phyloP scores from a whole-genome alignment of 2,797 vertebrate species.

The Hylomyscus alleni region DNA sequence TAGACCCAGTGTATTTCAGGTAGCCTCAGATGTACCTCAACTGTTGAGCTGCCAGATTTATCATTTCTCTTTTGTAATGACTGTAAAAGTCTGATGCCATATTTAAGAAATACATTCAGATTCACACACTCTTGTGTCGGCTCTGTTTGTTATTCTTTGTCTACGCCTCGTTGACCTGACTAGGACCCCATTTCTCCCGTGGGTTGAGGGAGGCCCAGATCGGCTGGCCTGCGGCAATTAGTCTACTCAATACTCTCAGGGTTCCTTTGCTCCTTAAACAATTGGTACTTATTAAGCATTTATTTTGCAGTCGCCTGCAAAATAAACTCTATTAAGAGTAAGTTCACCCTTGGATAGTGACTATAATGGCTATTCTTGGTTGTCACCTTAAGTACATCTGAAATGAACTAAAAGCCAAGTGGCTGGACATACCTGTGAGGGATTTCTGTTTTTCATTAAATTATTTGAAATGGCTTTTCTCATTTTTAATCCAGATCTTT shows the following conservation, averaged over 20 bases:
- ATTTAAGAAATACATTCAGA: too few species aligned
- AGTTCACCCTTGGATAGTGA: neutral
- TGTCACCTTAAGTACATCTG: neutral
- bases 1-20: too few species aligned
- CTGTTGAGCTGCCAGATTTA: too few species aligned
- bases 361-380: neutral
- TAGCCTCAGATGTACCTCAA: too few species aligned
- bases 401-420: neutral
- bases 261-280: neutral
- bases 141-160: too few species aligned
- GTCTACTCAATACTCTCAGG: neutral
- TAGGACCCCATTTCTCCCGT: too few species aligned
- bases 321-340: neutral
- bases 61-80: too few species aligned
- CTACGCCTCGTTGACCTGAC: too few species aligned
- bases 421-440: neutral
- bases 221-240: too few species aligned
- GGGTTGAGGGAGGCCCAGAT: too few species aligned
- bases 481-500: neutral
- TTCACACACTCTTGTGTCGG: too few species aligned
- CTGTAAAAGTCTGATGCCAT: too few species aligned
- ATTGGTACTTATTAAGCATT: neutral
- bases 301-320: neutral
- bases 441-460: neutral
- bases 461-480: neutral